A percentile compares a stretch with the other conserved stretches of the same genome.
Conservation (phyloP, 2,888 invertebrate genomes). For the Oxyteleia sp. region DNA sequence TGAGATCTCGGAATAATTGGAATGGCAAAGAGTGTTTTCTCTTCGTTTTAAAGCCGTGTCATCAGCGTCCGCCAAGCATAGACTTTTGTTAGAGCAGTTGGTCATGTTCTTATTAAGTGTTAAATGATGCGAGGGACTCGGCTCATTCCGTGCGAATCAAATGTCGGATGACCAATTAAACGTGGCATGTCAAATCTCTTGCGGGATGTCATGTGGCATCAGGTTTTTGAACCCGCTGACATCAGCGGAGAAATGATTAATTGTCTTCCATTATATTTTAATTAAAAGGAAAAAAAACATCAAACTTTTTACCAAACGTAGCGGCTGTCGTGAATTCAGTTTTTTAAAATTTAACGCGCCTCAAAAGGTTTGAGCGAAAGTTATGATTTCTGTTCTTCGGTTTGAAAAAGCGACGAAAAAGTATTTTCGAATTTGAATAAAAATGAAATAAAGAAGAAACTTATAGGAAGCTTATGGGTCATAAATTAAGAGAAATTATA, state of each 20-base stretch:
- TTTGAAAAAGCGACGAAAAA: conserved; percentile 23
- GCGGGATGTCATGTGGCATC: conserved; percentile 49
- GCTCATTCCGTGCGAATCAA: conserved; percentile 46
- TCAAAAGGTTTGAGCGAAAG: conserved; percentile 30
- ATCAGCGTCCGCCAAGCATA: conserved; percentile 16
- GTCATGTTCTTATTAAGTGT: conserved; percentile 50
- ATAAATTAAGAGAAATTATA: conserved; percentile 53
- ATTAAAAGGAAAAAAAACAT: conserved; percentile 35
- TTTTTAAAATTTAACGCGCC: conserved; percentile 9
- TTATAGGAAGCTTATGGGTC: conserved; percentile 24
- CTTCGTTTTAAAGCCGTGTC: conserved; percentile 36
- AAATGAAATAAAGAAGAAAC: conserved; percentile 25
- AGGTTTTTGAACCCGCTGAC: conserved; percentile 53
- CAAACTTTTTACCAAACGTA: conserved; percentile 4
- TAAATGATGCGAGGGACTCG: conserved; percentile 40
- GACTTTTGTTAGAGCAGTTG: conserved; percentile 43
- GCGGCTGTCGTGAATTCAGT: conserved; percentile 4
- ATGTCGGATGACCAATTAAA: conserved; percentile 69
- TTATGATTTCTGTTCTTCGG: conserved; percentile 5
- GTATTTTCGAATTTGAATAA: conserved; percentile 32
- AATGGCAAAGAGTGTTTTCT: conserved; percentile 50
- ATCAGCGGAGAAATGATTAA: conserved; percentile 53
- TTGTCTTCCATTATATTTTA: conserved; percentile 45
- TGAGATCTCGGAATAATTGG: conserved; percentile 51
- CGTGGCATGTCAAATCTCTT: conserved; percentile 36